Base-by-base conservation (phyloP, 2,113 vertebrate genomes). In the Taurulus bubalis region DNA sequence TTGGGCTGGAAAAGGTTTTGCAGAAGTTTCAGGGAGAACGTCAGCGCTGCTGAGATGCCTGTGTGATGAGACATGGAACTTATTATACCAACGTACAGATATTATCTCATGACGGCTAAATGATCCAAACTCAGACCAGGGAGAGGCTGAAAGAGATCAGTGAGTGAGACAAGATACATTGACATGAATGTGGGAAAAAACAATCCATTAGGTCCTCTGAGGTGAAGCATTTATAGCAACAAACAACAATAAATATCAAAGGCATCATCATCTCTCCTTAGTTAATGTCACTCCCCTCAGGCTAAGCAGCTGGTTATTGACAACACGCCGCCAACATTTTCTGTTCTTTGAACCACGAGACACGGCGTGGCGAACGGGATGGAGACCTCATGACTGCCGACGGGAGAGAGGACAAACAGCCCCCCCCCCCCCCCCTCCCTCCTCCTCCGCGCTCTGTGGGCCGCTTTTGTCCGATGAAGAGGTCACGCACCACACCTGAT, bases 331-430 rank as follows among this genome's bases (percentile, higher is more conserved):
- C 73, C 40, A 51, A 83, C 77, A 68, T 87, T 85, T 87, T 70
- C 88, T 84, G 73, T 79, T 71, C 80, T 91, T 89, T 91, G 78
- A 90, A 89, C 91, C 92, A 93, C 92, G 92, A 89, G 94, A 93
- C 85, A 68, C 26, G 3, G 87, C 73, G 56, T 93, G 89, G 88
- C 58, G 64, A 93, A 92, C 58, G 49, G 73, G 77, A 92, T 85
- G 70, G 63, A 87, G 93, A 91, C 84, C 94, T 92, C 90, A 92
- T 94, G 94, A 95, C 93, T 92, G 86, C 84, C 68, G 42, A 80
- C 68, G 74, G 72, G 77, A 51, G 18, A 51, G 77, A n/a, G n/a
- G n/a, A n/a, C n/a, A n/a, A n/a, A n/a, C n/a, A n/a, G n/a, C n/a
- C n/a, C n/a, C 30, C 30, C 30, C 30, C 4, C 30, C 30, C 30